These are phyloP conservation scores for Crocodylus rhombifer DNA, from an alignment of 2,797 vertebrate species.

Conservation along the genomic window DNA sequence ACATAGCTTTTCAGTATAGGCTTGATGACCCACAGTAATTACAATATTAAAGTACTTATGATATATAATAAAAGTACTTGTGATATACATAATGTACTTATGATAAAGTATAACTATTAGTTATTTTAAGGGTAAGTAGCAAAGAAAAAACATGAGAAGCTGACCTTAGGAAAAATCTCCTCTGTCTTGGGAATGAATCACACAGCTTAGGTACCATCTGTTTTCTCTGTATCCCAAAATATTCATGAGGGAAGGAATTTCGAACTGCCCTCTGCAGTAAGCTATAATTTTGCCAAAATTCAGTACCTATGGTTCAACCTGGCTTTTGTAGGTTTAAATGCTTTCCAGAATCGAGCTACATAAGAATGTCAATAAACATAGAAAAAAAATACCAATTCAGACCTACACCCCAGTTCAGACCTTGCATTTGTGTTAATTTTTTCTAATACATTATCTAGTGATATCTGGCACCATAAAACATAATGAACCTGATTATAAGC, in stretches of 20 bases:
- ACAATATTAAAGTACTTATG: neutral
- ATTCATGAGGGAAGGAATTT: neutral
- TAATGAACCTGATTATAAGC: neutral
- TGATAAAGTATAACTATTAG: neutral
- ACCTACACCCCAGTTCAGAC: neutral
- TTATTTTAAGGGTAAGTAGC: neutral
- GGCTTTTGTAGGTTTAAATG: neutral
- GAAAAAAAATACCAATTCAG: neutral
- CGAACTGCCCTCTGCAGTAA: neutral
- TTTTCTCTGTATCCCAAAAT: neutral
- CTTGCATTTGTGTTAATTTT: neutral
- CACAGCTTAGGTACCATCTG: neutral
- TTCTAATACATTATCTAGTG: neutral
- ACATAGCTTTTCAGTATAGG: neutral
- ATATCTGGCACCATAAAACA: neutral
- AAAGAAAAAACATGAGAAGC: neutral
- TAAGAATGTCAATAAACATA: neutral
- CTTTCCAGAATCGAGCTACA: neutral
- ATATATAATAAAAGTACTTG: neutral
- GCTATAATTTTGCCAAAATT: neutral
- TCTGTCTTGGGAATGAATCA: neutral
- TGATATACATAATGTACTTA: fast-evolving
- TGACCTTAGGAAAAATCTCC: neutral
- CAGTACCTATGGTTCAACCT: neutral
- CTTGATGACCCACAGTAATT: neutral